Evolutionary conservation across 2,888 invertebrate genomes (phyloP), one percentile per base, ranked within the genome.

Genomic region (Eupithecia vulgata): DNA sequence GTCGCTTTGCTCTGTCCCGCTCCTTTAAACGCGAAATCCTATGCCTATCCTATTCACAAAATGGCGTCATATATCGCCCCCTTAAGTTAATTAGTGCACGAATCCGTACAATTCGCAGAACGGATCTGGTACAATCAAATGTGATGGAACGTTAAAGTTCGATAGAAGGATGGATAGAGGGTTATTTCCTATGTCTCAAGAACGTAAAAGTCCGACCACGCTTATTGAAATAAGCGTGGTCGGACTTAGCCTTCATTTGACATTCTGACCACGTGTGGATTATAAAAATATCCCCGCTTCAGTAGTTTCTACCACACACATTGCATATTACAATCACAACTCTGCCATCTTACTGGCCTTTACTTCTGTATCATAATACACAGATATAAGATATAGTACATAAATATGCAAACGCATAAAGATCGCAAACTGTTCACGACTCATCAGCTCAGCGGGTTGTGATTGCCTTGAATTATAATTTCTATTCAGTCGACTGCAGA

Each of bases 11-110:
- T n/a, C n/a, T n/a, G n/a, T n/a, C n/a, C n/a, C n/a, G n/a, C n/a
- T n/a, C n/a, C n/a, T n/a, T n/a, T n/a, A n/a, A n/a, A n/a, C n/a
- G n/a, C n/a, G n/a, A n/a, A n/a, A n/a, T n/a, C n/a, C n/a, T n/a
- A n/a, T n/a, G n/a, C n/a, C n/a, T n/a, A n/a, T n/a, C n/a, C n/a
- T n/a, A n/a, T n/a, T n/a, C n/a, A n/a, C n/a, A n/a, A n/a, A n/a
- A n/a, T n/a, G n/a, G n/a, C n/a, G n/a, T n/a, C n/a, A n/a, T n/a
- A n/a, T n/a, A n/a, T n/a, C n/a, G n/a, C n/a, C n/a, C n/a, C n/a
- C n/a, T n/a, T n/a, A 69, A 72, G 74, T 73, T 66, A 57, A 72
- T 75, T 52, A 64, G 62, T 67, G 74, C 78, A 67, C 65, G 66
- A 67, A 70, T 34, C 61, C 17, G 61, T 34, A 61, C 34, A 34